These are phyloP conservation scores for Galago senegalensis DNA, from an alignment of 2,797 vertebrate species.

Conservation along the genomic window DNA sequence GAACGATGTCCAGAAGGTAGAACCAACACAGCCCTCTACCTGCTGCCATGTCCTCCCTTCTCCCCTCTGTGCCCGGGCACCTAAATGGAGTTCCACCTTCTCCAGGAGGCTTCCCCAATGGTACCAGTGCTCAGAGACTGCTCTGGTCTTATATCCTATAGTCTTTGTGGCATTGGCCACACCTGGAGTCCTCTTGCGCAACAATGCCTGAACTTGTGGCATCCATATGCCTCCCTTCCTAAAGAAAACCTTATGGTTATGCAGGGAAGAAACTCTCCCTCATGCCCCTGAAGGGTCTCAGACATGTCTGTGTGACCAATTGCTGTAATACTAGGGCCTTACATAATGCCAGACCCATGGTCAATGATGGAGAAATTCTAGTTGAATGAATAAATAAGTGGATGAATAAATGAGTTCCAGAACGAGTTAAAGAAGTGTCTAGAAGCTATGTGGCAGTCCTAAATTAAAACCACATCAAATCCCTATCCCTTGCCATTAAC, in stretches of 20 bases:
- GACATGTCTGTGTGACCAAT: background rate
- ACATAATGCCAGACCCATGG: background rate
- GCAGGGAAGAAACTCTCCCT: background rate
- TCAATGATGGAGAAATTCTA: background rate
- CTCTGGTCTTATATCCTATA: background rate
- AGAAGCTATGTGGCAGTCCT: background rate
- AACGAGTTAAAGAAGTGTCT: background rate
- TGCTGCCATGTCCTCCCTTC: background rate
- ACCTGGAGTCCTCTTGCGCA: background rate
- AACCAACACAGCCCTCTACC: background rate
- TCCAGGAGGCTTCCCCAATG: background rate
- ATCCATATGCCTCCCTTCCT: background rate
- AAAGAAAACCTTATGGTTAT: background rate
- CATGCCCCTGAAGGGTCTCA: background rate
- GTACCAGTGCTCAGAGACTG: background rate
- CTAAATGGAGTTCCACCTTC: background rate
- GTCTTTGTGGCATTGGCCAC: background rate
- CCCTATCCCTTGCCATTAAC: background rate
- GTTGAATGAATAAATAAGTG: background rate
- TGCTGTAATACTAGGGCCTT: background rate
- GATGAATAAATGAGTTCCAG: constrained; percentile 39
- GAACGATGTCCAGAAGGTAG: background rate
- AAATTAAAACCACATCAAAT: background rate
- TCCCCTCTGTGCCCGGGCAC: background rate
- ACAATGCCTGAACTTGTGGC: background rate